Evolutionary conservation across 2,113 vertebrate genomes (phyloP), one percentile per base, ranked within the genome.

Genomic region (Osmerus mordax): DNA sequence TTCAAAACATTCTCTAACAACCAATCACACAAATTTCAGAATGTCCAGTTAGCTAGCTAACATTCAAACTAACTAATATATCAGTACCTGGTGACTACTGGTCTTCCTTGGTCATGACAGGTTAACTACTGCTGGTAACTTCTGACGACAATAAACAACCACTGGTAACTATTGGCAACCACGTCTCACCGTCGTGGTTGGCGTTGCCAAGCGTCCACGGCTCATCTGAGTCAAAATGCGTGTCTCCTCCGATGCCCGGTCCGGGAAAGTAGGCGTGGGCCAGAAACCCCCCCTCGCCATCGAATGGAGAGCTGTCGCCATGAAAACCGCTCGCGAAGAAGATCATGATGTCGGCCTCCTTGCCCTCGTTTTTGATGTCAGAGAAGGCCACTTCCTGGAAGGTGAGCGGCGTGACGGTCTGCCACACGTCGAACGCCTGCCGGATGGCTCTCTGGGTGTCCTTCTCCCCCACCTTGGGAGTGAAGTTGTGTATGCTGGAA

Each of bases 311-410:
- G 81, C 97, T 98, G 91, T 99, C 97, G 0, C 97, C 97, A 67
- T 99, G 97, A 92, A 98, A 98, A 85, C 97, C 97, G 59, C 97
- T 99, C 83, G 97, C 97, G 82, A 99, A 99, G 92, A 99, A 99
- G 86, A 99, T 98, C 97, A 98, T 98, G 89, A 99, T 98, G 91
- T 99, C 97, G 0, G 96, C 97, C 79, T 99, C 97, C 87, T 96
- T 97, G 21, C 95, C 94, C 85, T 97, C 94, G 66, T 93, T 96
- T 91, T 98, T 97, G 81, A 99, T 94, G 90, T 98, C 96, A 13
- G 95, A 93, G 85, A 97, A 96, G 18, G 96, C 95, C 65, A 99
- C 94, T 85, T 99, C 97, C 94, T 99, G 95, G 87, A 99, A 99
- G 79, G 94, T 95, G 74, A 99, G 93, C 0, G 97, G 97, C 0